These are phyloP conservation scores for Luperina nickerlii DNA, from an alignment of 2,888 invertebrate genomes.

Conservation along the genomic window DNA sequence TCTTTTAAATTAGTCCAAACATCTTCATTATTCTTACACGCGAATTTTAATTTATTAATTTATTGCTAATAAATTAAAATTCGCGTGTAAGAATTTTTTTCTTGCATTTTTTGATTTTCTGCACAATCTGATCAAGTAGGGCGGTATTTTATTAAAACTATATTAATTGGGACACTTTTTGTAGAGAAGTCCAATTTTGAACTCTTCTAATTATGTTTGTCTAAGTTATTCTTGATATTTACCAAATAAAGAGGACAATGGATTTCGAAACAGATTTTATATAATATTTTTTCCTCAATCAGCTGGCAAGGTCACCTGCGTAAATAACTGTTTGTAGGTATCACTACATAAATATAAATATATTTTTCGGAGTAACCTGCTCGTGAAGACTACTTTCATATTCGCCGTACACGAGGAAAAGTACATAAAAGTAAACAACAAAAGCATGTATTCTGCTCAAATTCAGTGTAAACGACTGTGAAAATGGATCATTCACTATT, in stretches of 20 bases:
- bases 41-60: slow-evolving; percentile 41
- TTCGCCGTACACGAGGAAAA: slow-evolving; percentile 30
- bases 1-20: slow-evolving; percentile 34
- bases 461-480: slow-evolving; percentile 52
- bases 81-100: too few relatives aligned
- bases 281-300: slow-evolving; percentile 1
- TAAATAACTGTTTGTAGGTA: slow-evolving; percentile 1
- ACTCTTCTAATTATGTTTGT: neutral
- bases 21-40: slow-evolving; percentile 19
- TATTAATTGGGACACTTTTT: slow-evolving; percentile 30
- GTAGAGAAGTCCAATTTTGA: slow-evolving; percentile 13
- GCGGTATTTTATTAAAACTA: slow-evolving; percentile 16
- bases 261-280: neutral
- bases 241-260: slow-evolving; percentile 7
- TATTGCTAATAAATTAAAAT: neutral
- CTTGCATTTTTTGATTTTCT: slow-evolving; percentile 18
- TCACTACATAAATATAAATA: neutral
- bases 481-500: slow-evolving; percentile 69
- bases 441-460: slow-evolving; percentile 53
- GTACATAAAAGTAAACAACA: slow-evolving; percentile 40
- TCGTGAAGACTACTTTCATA: slow-evolving; percentile 31
- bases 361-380: neutral
- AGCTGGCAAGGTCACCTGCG: slow-evolving; percentile 13
- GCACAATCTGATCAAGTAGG: slow-evolving; percentile 20
- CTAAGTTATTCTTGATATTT: neutral